phyloP scores from a whole-genome alignment of 2,888 invertebrate species.

The Octodonta nipae region DNA sequence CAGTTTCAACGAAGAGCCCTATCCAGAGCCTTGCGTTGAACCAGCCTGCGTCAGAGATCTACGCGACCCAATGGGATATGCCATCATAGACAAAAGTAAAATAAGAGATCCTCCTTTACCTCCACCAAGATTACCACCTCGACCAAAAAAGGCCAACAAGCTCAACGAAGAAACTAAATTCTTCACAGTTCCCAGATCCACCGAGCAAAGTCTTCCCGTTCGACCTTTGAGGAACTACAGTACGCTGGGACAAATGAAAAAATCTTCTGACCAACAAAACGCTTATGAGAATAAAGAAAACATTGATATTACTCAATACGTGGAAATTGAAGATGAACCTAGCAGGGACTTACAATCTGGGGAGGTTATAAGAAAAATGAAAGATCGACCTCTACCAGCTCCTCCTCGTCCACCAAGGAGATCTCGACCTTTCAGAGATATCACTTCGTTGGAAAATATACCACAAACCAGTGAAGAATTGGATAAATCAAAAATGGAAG shows the following conservation, averaged over 20 bases:
- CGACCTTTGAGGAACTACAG: conserved; percentile 48
- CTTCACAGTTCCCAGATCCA: conserved; percentile 48
- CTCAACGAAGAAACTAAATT: conserved; percentile 44
- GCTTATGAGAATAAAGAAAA: conserved; percentile 36
- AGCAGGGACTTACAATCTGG: conserved; percentile 57
- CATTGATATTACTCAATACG: conserved; percentile 41
- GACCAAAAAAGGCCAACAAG: conserved; percentile 18
- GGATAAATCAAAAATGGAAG: conserved; percentile 36
- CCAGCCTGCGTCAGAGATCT: conserved; percentile 32
- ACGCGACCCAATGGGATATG: conserved; percentile 48
- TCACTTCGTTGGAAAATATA: conserved; percentile 27
- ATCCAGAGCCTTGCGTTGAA: conserved; percentile 29
- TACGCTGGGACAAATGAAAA: conserved; percentile 33
- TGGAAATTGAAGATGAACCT: conserved; percentile 45
- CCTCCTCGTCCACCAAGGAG: conserved; percentile 70
- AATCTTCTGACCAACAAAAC: conserved; percentile 19
- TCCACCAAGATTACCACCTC: conserved; percentile 47
- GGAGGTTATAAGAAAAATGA: conserved; percentile 68
- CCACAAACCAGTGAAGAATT: conserved; percentile 11
- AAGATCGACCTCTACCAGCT: conserved; percentile 70
- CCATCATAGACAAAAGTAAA: conserved; percentile 58
- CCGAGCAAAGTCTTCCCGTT: conserved; percentile 39
- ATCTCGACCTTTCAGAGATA: conserved; percentile 24
- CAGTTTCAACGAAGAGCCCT: conserved; percentile 15
- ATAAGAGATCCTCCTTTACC: conserved; percentile 39